Base-by-base conservation (phyloP, 2,797 vertebrate species). In the Squalus acanthias region DNA sequence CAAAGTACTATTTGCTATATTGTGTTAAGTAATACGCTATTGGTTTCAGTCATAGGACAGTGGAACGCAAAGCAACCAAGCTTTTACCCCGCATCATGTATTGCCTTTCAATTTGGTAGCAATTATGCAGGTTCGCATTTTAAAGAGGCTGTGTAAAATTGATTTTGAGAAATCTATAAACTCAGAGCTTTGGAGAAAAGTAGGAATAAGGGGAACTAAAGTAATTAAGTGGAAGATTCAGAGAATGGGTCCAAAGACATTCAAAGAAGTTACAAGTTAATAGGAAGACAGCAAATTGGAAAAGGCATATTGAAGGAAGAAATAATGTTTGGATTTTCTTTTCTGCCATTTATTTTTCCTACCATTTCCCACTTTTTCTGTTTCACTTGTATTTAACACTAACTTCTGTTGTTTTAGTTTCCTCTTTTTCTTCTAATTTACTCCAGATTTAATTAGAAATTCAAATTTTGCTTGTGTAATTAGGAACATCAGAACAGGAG, bases 371-470 rank as follows among this genome's bases (percentile, higher is more conserved):
- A 94, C 65, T 69, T 69, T 69, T 69, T 69, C 29, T 57, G 46
- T 95, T 95, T 76, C 26, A 17, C n/a, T 57, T 74, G 4, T 53
- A 26, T 53, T 70, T 95, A 1, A 8, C 22, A 69, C 22, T 26
- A 33, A 95, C 5, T 89, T 53, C 50, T 29, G 29, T 17, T 89
- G 87, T 29, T 72, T 72, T 60, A 53, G 1, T 76, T 63, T 91
- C 15, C n/a, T 33, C 9, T 24, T 17, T 53, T 10, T 29, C 22
- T 60, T 60, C 26, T 33, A 91, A 72, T 50, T 95, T 53, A 60
- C 22, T 95, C 67, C n/a, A 94, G 67, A 26, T 69, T 95, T 74
- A 13, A 57, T 95, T 57, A 95, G 69, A 20, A 95, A 95, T 72
- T 72, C 33, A 65, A 24, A 70, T 57, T 85, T 46, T 85, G 46